A percentile compares a stretch with the other conserved stretches of the same genome.
phyloP scores from a whole-genome alignment of 2,113 vertebrate species.

The Cettia cetti region DNA sequence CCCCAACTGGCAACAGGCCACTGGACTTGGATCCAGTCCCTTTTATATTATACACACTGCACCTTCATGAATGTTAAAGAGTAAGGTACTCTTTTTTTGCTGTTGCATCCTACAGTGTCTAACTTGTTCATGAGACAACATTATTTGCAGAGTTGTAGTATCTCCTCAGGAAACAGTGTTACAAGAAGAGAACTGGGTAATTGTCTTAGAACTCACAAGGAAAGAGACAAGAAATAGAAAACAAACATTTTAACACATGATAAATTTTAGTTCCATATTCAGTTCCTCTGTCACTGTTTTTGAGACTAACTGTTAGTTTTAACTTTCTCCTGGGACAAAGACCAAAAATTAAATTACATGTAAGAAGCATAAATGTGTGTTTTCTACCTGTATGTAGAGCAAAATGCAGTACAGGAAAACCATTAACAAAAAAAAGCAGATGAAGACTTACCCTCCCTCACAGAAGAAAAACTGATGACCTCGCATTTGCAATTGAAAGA shows the following conservation, averaged over 20 bases:
- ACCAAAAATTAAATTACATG: background rate
- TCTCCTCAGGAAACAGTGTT: background rate
- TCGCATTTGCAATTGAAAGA: background rate
- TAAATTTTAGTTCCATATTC: background rate
- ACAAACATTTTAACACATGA: background rate
- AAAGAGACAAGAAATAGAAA: background rate
- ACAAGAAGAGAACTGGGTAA: background rate
- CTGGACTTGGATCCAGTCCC: background rate
- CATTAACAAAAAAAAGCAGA: background rate
- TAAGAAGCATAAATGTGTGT: background rate
- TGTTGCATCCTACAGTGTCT: background rate
- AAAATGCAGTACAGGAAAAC: background rate
- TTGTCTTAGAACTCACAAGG: background rate
- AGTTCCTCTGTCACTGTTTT: background rate
- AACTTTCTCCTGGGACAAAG: background rate
- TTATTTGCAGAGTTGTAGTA: background rate
- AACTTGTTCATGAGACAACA: background rate
- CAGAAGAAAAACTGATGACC: background rate
- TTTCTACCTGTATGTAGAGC: background rate
- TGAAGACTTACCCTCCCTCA: background rate
- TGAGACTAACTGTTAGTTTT: background rate
- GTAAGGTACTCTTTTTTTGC: background rate
- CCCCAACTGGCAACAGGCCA: background rate
- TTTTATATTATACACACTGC: background rate
- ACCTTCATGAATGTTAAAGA: background rate